phyloP scores from a whole-genome alignment of 1,140 invertebrate species.

The Oedothorax gibbosus region DNA sequence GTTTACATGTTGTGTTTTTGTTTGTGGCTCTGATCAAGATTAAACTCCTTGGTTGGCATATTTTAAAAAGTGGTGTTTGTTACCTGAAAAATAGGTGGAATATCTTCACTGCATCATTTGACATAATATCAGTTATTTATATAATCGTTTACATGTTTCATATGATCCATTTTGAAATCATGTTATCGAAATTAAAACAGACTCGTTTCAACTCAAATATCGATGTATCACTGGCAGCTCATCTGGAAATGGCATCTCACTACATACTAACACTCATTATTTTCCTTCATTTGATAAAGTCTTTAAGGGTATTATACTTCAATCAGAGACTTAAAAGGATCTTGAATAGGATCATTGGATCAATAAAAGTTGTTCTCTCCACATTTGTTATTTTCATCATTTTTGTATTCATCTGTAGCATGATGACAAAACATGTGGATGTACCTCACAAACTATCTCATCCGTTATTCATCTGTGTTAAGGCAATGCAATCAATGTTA shows the following conservation, averaged over 20 bases:
- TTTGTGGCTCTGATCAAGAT: neutral
- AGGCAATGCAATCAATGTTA: conserved; percentile 26
- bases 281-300: conserved; percentile 27
- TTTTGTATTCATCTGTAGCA: neutral
- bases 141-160: conserved; percentile 5
- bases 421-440: neutral
- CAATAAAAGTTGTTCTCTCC: neutral
- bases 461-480: conserved; percentile 7
- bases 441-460: neutral
- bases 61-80: conserved; percentile 15
- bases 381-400: conserved; percentile 16
- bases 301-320: conserved; percentile 5
- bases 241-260: neutral
- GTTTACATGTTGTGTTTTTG: conserved; percentile 32
- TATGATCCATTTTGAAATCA: neutral
- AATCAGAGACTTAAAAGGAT: conserved; percentile 3
- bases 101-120: conserved; percentile 13
- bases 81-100: conserved; percentile 9
- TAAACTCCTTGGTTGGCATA: conserved; percentile 37
- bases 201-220: neutral
- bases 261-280: neutral
- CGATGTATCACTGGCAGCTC: neutral
- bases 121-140: conserved; percentile 1
- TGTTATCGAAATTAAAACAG: conserved; percentile 1
- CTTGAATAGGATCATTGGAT: conserved; percentile 6